Conservation (phyloP, 1,140 invertebrate species). For the Drosophila simulans region DNA sequence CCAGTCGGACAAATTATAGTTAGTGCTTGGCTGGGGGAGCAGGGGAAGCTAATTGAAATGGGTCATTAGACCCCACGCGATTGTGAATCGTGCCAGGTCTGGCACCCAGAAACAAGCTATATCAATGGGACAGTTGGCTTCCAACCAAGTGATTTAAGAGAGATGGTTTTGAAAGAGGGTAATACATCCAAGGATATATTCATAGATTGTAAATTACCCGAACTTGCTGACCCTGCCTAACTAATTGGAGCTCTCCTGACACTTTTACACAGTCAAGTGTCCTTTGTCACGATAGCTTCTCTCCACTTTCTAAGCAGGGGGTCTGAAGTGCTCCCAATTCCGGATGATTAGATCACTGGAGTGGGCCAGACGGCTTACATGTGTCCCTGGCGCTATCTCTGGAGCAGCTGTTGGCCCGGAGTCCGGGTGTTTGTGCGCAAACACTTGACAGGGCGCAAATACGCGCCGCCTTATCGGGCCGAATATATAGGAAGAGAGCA, state of each 20-base stretch:
- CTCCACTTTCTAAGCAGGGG: neutral
- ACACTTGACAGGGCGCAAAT: conserved; percentile 33
- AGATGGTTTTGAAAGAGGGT: neutral
- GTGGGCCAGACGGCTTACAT: conserved; percentile 13
- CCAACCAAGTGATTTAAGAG: neutral
- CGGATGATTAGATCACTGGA: conserved; percentile 34
- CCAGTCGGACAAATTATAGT: conserved; percentile 34
- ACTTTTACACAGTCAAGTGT: neutral
- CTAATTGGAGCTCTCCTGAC: neutral
- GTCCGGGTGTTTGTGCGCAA: conserved; percentile 22
- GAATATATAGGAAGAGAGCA: conserved; percentile 46
- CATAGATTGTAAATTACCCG: neutral
- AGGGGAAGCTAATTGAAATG: conserved; percentile 32
- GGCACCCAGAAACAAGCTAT: neutral
- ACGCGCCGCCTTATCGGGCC: conserved; percentile 25
- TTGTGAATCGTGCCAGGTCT: neutral
- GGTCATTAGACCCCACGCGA: conserved; percentile 44
- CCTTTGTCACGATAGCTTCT: neutral
- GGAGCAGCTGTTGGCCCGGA: conserved; percentile 20
- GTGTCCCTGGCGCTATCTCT: conserved; percentile 40
- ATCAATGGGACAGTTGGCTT: too few relatives aligned
- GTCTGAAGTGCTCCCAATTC: neutral
- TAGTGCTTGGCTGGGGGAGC: conserved; percentile 15
- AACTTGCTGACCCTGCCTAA: neutral
- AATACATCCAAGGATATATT: neutral